Evolutionary conservation across 2,888 invertebrate species (phyloP), one percentile per base, ranked within the genome.

Genomic region (Aquatica leii): DNA sequence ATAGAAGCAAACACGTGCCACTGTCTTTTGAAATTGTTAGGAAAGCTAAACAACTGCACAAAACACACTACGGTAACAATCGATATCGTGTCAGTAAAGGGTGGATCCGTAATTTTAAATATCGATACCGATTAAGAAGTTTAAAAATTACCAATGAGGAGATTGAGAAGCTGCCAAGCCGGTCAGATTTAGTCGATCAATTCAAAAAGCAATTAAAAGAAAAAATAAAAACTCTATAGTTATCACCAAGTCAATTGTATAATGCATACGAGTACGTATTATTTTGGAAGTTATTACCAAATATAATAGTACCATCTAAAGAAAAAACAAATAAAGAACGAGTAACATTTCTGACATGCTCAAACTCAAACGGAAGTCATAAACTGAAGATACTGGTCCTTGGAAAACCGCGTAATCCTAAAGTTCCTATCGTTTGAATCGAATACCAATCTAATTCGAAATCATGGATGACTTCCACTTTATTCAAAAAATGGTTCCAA

Each of bases 381-480:
- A 54, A 54, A 37, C 12, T 54, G 12, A 6, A 46, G 21, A 14
- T 52, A 20, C 9, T 57, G 3, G 58, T 61, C 34, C 58, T 54
- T 34, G 64, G 57, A 54, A 66, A 66, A 56, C 52, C 53, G 21
- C 40, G 24, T 43, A 62, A 59, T 55, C 56, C 49, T 5, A 35
- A 57, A 43, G 60, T 15, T 14, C 53, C 48, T 31, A 53, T 21
- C 12, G n/a, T n/a, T n/a, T 48, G 35, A 12, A 51, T 46, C 24
- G 56, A 66, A 48, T 53, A 60, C 14, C 17, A 56, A 31, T 46
- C 60, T 17, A 49, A 40, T 43, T 49, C 34, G 31, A 59, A 52
- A 31, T 31, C 17, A 34, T 62, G 57, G 58, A 57, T 58, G 63
- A 59, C 53, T 5, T 49, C 58, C 9, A 15, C 9, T 12, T 18